A percentile compares a stretch with the other conserved stretches of the same genome.
phyloP scores from a whole-genome alignment of 2,888 invertebrate genomes.

The Corythucha ciliata region DNA sequence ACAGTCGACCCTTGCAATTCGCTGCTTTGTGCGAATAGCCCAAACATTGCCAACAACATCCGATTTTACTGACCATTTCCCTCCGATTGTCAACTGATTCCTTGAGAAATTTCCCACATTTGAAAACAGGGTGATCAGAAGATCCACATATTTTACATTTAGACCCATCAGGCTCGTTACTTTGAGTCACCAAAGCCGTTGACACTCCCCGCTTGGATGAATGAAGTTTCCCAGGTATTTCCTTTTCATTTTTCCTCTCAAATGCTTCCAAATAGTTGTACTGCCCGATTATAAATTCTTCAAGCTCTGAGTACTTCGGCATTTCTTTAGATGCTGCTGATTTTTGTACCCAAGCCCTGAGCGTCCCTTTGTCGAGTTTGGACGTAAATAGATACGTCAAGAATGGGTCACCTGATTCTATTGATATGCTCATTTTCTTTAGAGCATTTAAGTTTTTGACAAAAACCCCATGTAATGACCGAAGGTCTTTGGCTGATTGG shows the following conservation, averaged over 20 bases:
- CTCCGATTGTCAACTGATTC: no score
- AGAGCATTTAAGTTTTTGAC: constrained; percentile 8
- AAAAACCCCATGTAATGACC: background rate
- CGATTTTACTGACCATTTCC: no score
- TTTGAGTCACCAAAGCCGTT: background rate
- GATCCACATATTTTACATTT: no score
- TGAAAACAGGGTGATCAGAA: no score
- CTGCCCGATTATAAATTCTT: background rate
- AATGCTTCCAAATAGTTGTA: constrained; percentile 12
- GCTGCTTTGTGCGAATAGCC: no score
- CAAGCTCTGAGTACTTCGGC: background rate
- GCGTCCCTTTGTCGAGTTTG: constrained; percentile 3
- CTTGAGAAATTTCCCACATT: no score
- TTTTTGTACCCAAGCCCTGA: constrained; percentile 5
- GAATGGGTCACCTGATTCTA: background rate
- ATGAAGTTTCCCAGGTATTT: background rate
- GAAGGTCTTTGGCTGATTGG: constrained; percentile 1
- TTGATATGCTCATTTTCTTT: background rate
- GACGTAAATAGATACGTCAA: constrained; percentile 5
- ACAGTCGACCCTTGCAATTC: no score
- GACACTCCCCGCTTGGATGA: background rate
- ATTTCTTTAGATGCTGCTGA: background rate
- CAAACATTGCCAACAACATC: no score
- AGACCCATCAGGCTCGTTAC: no score
- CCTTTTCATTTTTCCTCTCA: background rate